Evolutionary conservation across 1,140 invertebrate genomes (phyloP).

Genomic region (Zaprionus tsacasi): DNA sequence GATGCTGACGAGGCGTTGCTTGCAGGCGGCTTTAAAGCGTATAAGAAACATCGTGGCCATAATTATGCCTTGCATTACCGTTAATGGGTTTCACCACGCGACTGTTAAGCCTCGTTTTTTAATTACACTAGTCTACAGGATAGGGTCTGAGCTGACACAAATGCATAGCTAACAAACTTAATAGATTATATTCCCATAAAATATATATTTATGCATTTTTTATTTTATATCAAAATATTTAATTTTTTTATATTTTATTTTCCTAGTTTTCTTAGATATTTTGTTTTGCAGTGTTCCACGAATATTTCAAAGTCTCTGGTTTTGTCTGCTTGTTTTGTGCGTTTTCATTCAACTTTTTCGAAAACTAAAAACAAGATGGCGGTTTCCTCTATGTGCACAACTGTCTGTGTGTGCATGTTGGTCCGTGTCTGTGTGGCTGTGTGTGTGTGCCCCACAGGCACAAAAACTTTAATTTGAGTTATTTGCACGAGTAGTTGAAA

Average conservation of each 20-base stretch:
- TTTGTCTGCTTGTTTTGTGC: conserved; percentile 41
- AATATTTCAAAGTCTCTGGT: conserved; percentile 17
- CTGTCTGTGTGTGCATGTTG: conserved; percentile 4
- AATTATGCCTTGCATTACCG: conserved; percentile 49
- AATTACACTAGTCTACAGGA: conserved; percentile 18
- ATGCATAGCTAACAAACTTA: no score
- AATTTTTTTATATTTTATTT: conserved; percentile 1
- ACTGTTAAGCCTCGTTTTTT: conserved; percentile 13
- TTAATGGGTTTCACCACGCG: conserved; percentile 47
- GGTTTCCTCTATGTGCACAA: conserved; percentile 18
- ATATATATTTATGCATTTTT: neutral
- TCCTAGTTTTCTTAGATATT: neutral
- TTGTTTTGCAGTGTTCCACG: neutral
- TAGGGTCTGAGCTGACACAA: no score
- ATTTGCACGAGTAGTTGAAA: conserved; percentile 74
- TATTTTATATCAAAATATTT: neutral
- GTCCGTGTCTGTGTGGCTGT: conserved; percentile 25
- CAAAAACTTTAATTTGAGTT: conserved; percentile 78
- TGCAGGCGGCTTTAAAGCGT: conserved; percentile 48
- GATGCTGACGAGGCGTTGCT: conserved; percentile 41
- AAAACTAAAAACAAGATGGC: conserved; percentile 75
- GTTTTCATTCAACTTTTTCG: conserved; percentile 65
- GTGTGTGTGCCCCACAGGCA: conserved; percentile 59
- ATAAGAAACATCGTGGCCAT: conserved; percentile 21
- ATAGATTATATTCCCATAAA: no score